Evolutionary conservation across 2,113 vertebrate species (phyloP).

Genomic region (Thomomys bottae): DNA sequence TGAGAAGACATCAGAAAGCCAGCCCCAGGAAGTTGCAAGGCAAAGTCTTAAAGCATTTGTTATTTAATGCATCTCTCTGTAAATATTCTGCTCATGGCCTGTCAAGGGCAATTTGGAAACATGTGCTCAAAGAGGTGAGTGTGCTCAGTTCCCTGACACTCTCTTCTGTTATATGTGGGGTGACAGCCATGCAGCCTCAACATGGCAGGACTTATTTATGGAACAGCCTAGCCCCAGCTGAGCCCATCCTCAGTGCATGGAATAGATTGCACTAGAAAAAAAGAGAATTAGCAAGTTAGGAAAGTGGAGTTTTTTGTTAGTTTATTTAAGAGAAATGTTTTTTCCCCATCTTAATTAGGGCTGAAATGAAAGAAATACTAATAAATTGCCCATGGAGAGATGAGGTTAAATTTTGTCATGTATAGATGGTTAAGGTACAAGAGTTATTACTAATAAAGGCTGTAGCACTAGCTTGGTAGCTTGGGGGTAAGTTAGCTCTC

Average conservation of each 20-base stretch:
- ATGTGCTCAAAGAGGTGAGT: slow-evolving; percentile 34
- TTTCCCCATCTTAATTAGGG: slow-evolving; percentile 39
- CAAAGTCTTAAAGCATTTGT: background rate
- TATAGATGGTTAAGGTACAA: background rate
- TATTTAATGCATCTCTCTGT: slow-evolving; percentile 47
- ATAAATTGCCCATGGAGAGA: background rate
- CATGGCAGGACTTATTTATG: slow-evolving; percentile 61
- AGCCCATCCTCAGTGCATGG: slow-evolving; percentile 18
- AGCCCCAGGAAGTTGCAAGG: background rate
- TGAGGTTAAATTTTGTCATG: background rate
- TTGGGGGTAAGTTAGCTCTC: background rate
- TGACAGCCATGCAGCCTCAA: slow-evolving; percentile 4
- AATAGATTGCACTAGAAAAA: slow-evolving; percentile 13
- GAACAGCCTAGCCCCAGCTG: background rate
- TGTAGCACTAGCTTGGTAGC: background rate
- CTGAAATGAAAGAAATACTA: background rate
- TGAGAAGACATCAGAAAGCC: background rate
- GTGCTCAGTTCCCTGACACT: background rate
- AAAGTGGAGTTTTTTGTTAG: slow-evolving; percentile 55
- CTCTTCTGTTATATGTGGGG: slow-evolving; percentile 22
- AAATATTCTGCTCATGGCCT: slow-evolving; percentile 34
- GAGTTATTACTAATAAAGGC: background rate
- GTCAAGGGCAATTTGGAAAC: slow-evolving; percentile 72
- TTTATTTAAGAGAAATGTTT: slow-evolving; percentile 33
- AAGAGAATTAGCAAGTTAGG: slow-evolving; percentile 30